phyloP scores from a whole-genome alignment of 2,113 vertebrate genomes.

The Sclerurus mexicanus region DNA sequence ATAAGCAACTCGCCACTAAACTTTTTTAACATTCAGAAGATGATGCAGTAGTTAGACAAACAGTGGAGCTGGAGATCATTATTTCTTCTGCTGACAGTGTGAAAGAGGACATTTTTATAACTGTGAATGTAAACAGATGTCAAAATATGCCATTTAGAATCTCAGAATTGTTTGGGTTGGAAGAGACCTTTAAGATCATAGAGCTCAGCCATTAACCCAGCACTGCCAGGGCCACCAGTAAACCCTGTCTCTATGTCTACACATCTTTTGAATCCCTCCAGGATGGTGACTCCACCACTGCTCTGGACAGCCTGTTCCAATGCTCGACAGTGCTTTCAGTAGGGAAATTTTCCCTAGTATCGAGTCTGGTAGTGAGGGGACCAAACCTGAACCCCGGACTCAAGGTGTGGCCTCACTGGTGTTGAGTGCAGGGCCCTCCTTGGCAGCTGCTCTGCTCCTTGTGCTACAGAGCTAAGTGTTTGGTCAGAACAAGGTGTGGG shows the following conservation, averaged over 20 bases:
- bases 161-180: not conserved
- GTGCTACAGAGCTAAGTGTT: not conserved
- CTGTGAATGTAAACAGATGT: not conserved
- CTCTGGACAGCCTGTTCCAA: not conserved
- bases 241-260: not conserved
- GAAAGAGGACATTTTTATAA: not conserved
- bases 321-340: not conserved
- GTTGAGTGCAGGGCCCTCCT: fast-evolving
- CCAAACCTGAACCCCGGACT: not conserved
- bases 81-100: not conserved
- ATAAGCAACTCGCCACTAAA: not conserved
- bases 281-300: not conserved
- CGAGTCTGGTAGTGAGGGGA: not conserved
- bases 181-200: not conserved
- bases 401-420: not conserved
- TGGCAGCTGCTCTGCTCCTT: not conserved
- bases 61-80: not conserved
- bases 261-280: not conserved
- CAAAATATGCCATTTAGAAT: not conserved
- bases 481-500: not conserved
- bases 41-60: not conserved
- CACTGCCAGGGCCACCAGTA: not conserved
- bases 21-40: not conserved
- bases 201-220: not conserved
- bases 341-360: not conserved